Evolutionary conservation across 2,888 invertebrate species (phyloP), one percentile per base, ranked within the genome.

Genomic region (Meloe dianella): DNA sequence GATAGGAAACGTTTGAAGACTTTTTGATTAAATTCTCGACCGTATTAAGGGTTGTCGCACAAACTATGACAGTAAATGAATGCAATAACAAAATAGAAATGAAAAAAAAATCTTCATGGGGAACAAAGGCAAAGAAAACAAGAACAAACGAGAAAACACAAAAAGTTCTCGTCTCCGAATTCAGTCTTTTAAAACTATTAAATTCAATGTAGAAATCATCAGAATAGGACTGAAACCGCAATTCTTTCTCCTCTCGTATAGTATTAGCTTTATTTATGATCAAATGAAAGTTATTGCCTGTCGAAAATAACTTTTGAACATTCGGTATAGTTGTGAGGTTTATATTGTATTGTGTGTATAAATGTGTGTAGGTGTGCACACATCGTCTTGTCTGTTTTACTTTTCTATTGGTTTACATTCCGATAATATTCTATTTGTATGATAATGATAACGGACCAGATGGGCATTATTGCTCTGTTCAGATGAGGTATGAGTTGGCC

Each of bases 381-480:
- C 6, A 24, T 5, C 24, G 20, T 54, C 24, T 27, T 65, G 63
- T 68, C 68, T 68, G 68, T 60, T 63, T 54, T 27, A 14, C 54
- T 24, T 54, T 54, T 27, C 54, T 61, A 66, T 69, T 62, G 67
- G 76, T 78, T 78, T 77, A 77, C 77, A 78, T 77, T 75, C 76
- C 73, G 77, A 78, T 79, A 79, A 78, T 75, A 76, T 73, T 76
- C 76, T 75, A 77, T 76, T 77, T 75, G 74, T 75, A 74, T 75
- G 75, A 74, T 75, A 75, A 74, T 77, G 79, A 79, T 78, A 79
- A 79, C 74, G 73, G 71, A 75, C 71, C 79, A 80, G 76, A 78
- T 80, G 79, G 77, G 76, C 75, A 74, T 78, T 79, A 78, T 77
- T 75, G 75, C 74, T 54, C 54, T 63, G 67, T 68, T 68, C 65